phyloP scores from a whole-genome alignment of 2,888 invertebrate genomes.

The Zootermopsis nevadensis region DNA sequence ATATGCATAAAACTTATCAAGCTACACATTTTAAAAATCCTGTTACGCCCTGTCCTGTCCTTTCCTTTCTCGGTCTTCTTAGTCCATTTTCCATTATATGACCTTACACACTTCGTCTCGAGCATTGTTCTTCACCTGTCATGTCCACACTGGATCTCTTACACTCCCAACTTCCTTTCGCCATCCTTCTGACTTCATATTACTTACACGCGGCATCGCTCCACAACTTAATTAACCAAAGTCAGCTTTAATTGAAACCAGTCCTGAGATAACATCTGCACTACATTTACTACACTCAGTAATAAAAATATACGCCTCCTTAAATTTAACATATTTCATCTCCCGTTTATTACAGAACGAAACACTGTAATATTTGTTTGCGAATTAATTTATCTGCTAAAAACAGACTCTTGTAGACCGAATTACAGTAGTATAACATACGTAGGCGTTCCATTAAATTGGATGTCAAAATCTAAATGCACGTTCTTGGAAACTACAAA shows the following conservation, averaged over 20 bases:
- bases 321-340: no score
- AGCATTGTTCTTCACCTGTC: not conserved
- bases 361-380: no score
- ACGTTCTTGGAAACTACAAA: no score
- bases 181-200: not conserved
- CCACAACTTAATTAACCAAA: slow-evolving; percentile 42
- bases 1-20: slow-evolving; percentile 36
- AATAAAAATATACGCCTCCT: not conserved
- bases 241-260: slow-evolving; percentile 48
- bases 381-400: no score
- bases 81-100: slow-evolving; percentile 22
- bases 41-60: not conserved
- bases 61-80: not conserved
- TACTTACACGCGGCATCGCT: slow-evolving; percentile 18
- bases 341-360: no score
- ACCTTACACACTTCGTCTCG: not conserved
- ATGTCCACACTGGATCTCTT: not conserved
- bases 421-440: no score
- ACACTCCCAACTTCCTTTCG: not conserved
- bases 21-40: slow-evolving; percentile 4
- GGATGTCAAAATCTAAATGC: no score
- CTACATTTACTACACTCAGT: not conserved
- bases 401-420: no score
- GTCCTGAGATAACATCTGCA: not conserved
- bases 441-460: no score